A percentile compares a stretch with the other conserved stretches of the same genome.
phyloP scores from a whole-genome alignment of 2,888 invertebrate genomes.

The Hyalella azteca region DNA sequence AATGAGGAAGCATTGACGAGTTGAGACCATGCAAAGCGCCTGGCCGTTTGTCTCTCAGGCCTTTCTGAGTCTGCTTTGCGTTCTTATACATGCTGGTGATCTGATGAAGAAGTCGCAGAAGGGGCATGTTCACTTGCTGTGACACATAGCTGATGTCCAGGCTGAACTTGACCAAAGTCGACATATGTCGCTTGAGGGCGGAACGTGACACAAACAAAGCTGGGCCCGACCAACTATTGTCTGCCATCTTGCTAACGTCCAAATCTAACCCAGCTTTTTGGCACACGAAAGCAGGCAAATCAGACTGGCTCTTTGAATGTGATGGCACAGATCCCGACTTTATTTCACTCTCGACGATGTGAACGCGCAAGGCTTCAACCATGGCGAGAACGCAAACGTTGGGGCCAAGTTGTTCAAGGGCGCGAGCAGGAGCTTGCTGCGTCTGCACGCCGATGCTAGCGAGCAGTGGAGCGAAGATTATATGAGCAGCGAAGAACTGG shows the following conservation, averaged over 20 bases:
- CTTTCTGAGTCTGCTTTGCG: conserved; percentile 91
- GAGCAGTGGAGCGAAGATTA: conserved; percentile 90
- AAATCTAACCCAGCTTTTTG: conserved; percentile 88
- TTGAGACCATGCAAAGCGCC: conserved; percentile 45
- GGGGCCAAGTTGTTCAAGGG: conserved; percentile 57
- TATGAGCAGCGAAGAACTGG: conserved; percentile 83
- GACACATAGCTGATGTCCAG: conserved; percentile 87
- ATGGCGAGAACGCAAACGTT: conserved; percentile 68
- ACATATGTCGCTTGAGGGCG: conserved; percentile 88
- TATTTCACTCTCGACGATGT: conserved; percentile 77
- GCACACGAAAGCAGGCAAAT: conserved; percentile 86
- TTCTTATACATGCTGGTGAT: conserved; percentile 98
- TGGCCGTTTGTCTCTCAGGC: conserved; percentile 76
- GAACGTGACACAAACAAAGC: conserved; percentile 85
- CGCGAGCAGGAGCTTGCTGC: conserved; percentile 70
- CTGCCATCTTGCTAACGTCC: conserved; percentile 86
- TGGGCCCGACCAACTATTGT: conserved; percentile 71
- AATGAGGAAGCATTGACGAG: conserved; percentile 12
- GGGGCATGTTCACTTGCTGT: conserved; percentile 95
- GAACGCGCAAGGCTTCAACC: conserved; percentile 86
- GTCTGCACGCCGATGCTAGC: conserved; percentile 89
- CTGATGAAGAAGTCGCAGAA: conserved; percentile 88
- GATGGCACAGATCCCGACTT: background rate
- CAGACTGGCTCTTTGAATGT: conserved; percentile 67
- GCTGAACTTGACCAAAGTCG: conserved; percentile 88